Evolutionary conservation across 2,113 vertebrate species (phyloP), one percentile per base, ranked within the genome.

Genomic region (Aphyosemion australe): DNA sequence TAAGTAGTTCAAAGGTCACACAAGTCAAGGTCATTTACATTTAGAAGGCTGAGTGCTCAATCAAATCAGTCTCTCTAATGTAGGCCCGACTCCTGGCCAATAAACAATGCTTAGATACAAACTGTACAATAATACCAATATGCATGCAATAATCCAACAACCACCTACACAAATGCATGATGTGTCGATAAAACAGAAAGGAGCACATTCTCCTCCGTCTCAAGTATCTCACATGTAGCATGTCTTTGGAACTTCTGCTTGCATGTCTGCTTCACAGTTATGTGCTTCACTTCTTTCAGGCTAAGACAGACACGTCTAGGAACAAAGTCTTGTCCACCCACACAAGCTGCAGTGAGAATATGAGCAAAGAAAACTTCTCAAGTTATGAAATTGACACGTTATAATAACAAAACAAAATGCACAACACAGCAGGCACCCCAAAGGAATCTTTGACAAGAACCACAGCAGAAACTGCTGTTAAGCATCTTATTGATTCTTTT

Each of bases 401-500:
- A 65, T 55, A 64, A 67, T 61, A 59, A 50, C 8, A 18, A 83
- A 73, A 66, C 41, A 47, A 21, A 69, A 59, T 9, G 45, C 43
- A 80, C 71, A 64, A 76, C 14, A 34, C 50, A 55, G 47, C 13
- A 56, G 34, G 12, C 32, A 20, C 54, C 68, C 43, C 50, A 37
- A 8, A 26, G 41, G 20, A 76, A 60, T 47, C 51, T 32, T 41
- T 47, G 75, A 73, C 67, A 20, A 47, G 51, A 61, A 59, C 21
- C 61, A 61, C 72, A 83, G 69, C 39, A 67, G 37, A 75, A 65
- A 53, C 21, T 56, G 49, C 48, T 62, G 48, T 70, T 59, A 65
- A 74, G 26, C 49, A 57, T 66, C 7, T 18, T 72, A 80, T 79
- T 72, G 63, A 84, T 79, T 79, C 13, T 63, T 74, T 72, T 64